Evolutionary conservation across 2,113 vertebrate species (phyloP).

Genomic region (Zonotrichia leucophrys): DNA sequence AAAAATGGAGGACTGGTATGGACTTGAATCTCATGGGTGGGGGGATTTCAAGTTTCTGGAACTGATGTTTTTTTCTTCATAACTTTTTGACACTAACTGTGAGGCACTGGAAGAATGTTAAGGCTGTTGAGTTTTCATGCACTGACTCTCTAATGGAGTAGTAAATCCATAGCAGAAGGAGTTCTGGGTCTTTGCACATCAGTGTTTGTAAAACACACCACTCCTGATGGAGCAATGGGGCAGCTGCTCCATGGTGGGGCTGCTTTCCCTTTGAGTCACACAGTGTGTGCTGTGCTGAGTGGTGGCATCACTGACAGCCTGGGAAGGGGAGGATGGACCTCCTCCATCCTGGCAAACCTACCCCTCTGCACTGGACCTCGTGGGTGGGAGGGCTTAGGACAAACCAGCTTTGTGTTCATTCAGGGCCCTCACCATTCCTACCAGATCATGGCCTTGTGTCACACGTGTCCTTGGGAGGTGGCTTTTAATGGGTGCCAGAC

Average conservation of each 20-base stretch:
- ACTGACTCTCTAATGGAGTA: neutral
- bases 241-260: neutral
- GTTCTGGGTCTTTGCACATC: neutral
- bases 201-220: neutral
- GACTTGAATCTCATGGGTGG: neutral
- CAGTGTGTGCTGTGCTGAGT: fast-evolving
- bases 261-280: fast-evolving
- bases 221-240: neutral
- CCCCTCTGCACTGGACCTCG: fast-evolving
- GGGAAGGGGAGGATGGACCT: neutral
- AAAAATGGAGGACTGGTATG: fast-evolving
- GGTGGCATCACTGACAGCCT: neutral
- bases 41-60: neutral
- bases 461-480: neutral
- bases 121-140: neutral
- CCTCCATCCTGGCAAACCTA: neutral
- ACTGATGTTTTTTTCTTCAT: neutral
- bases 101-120: neutral
- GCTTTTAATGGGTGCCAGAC: neutral
- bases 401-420: neutral
- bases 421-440: neutral
- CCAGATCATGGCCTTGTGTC: neutral
- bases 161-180: neutral
- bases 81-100: neutral
- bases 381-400: neutral